Base-by-base conservation (phyloP, 2,113 vertebrate species). In the Misgurnus anguillicaudatus region DNA sequence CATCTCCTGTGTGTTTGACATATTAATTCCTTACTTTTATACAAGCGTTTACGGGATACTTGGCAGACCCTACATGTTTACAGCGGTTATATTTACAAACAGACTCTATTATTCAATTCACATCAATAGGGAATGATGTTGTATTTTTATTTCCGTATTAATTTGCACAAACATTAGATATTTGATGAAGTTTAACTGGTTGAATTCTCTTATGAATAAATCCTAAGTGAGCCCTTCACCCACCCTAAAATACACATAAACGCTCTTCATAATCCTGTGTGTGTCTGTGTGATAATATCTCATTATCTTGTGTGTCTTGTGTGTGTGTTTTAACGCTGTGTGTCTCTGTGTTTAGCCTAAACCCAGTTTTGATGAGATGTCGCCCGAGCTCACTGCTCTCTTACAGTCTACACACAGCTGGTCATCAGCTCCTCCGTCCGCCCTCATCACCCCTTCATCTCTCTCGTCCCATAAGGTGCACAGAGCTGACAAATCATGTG, bases 321-420 rank as follows among this genome's bases (percentile, higher is more conserved):
- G 69, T 66, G 58, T 74, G 10, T 51, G 0, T 74, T 21, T 84
- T 82, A 58, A 83, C 14, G 6, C 63, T 77, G 53, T 85, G 39
- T 75, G 67, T 58, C 24, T 58, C 17, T 84, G 69, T 89, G 16
- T 92, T 89, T 90, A 96, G 95, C 94, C 93, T 86, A 96, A 95
- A 86, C 93, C 87, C 24, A 84, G 80, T 45, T 86, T 85, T 55
- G 87, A 88, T 8, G 87, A 86, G 87, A 88, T 86, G 87, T 88
- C 85, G 21, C 85, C 87, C 14, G 85, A 88, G 82, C 85, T 88
- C 78, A 88, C 85, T 4, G 87, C 87, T 75, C 80, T 88, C 42
- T 69, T 88, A 65, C 82, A 85, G 83, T 88, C 87, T 81, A 92
- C 93, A 87, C 93, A 91, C 91, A 93, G 92, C 91, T 94, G 93